Percentiles rank a stretch among this genome's conserved stretches.
Evolutionary conservation across 2,797 vertebrate species (phyloP).

Genomic region (Agapornis canus): DNA sequence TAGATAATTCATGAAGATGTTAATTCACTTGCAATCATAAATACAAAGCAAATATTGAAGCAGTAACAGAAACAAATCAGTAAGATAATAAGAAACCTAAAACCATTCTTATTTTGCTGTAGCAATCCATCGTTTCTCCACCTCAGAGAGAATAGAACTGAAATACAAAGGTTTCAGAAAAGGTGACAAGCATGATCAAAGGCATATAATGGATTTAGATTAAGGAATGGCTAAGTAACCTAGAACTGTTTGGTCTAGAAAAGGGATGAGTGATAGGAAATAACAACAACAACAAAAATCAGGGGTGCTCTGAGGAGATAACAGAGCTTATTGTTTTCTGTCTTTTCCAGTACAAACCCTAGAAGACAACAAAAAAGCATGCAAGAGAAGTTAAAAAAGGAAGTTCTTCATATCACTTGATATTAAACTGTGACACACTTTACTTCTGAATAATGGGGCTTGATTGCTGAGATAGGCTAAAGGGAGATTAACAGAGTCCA

Average conservation of each 20-base stretch:
- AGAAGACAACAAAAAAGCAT: neutral
- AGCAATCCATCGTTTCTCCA: neutral
- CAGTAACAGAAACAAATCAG: neutral
- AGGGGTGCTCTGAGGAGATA: neutral
- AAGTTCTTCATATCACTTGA: neutral
- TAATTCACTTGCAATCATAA: neutral
- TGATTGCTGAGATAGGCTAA: neutral
- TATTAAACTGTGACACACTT: neutral
- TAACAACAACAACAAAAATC: neutral
- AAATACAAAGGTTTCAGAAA: neutral
- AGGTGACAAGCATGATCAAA: neutral
- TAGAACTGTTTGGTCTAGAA: neutral
- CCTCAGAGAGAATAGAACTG: neutral
- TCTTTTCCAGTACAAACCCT: neutral
- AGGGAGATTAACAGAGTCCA: neutral
- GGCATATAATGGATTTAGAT: neutral
- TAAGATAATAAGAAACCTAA: neutral
- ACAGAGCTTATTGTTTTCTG: neutral
- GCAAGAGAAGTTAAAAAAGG: neutral
- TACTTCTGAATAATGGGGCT: neutral
- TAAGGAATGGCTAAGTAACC: neutral
- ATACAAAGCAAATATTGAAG: neutral
- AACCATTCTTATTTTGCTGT: rapidly evolving
- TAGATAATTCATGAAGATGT: neutral
- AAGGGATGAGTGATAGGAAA: neutral